Percentiles rank a stretch among this genome's conserved stretches.
Conservation (phyloP, 2,113 vertebrate genomes). For the Cyprinodon variegatus region DNA sequence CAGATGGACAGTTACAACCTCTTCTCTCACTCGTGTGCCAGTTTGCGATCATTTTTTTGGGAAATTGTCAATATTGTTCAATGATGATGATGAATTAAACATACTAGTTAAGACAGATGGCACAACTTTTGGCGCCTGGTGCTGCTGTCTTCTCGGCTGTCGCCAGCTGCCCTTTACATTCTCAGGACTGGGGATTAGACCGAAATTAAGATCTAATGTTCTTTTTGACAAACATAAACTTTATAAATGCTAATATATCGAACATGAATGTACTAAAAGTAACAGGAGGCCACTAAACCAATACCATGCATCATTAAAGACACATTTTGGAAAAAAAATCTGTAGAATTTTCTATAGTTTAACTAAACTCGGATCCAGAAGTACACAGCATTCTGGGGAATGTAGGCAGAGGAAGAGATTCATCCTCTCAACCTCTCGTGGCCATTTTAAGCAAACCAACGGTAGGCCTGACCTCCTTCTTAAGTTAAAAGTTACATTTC, state of each 20-base stretch:
- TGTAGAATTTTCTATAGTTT: neutral
- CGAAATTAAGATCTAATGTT: neutral
- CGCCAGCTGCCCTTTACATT: neutral
- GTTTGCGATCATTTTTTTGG: constrained; percentile 5
- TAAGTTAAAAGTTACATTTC: too few relatives aligned
- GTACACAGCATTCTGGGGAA: too few relatives aligned
- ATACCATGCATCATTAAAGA: too few relatives aligned
- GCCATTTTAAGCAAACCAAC: too few relatives aligned
- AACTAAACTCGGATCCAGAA: neutral
- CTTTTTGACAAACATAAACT: neutral
- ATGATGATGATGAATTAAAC: constrained; percentile 4
- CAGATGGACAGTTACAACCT: constrained; percentile 28
- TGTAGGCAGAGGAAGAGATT: too few relatives aligned
- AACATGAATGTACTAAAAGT: neutral
- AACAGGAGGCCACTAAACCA: too few relatives aligned
- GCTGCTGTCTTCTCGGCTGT: neutral
- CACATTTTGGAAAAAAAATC: too few relatives aligned
- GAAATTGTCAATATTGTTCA: constrained; percentile 6
- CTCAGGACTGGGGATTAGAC: neutral
- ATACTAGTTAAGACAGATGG: neutral
- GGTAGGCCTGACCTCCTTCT: too few relatives aligned
- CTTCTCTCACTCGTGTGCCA: neutral
- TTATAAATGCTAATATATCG: neutral
- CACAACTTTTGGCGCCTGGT: neutral
- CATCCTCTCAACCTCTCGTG: too few relatives aligned